Evolutionary conservation across 2,113 vertebrate species (phyloP), one percentile per base, ranked within the genome.

Genomic region (Myotis brandtii): DNA sequence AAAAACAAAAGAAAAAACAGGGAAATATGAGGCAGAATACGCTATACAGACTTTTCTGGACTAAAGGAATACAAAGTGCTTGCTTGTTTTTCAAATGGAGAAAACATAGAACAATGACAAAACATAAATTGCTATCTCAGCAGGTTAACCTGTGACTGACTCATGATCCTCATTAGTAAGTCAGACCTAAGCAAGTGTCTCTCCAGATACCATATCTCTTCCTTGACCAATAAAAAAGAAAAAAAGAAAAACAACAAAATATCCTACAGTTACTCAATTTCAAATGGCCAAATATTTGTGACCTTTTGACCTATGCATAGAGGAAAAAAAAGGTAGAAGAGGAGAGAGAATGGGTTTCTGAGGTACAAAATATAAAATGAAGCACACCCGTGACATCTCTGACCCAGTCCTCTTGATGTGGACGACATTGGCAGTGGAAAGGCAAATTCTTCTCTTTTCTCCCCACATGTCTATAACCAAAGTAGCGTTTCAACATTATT

Each of bases 401-500:
- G 59, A 50, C 50, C 46, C 21, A 34, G 27, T 50, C 4, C 25
- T 52, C 56, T 94, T 95, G 85, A 95, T 89, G 96, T 95, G 95
- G 96, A 93, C 73, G 50, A 16, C 9, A 17, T 0, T 83, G 52
- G 32, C 46, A 64, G 12, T 32, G 12, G 17, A 37, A 86, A 88
- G 40, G 11, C 27, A 64, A 56, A 86, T 34, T 69, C 8, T 82
- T 73, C 48, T 89, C 77, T 94, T 56, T 80, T 52, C 52, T 23
- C 30, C 84, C 34, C 32, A 50, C 25, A 75, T 96, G 27, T 56
- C 43, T 86, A 73, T 34, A 93, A 83, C 88, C 67, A 95, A 95
- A 92, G 37, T 91, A 95, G 13, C 50, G 72, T 93, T 96, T 96
- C 82, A 93, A 88, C 18, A 70, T 82, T 77, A 91, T 92, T 95